phyloP scores from a whole-genome alignment of 2,888 invertebrate genomes.

The Nemurella pictetii region DNA sequence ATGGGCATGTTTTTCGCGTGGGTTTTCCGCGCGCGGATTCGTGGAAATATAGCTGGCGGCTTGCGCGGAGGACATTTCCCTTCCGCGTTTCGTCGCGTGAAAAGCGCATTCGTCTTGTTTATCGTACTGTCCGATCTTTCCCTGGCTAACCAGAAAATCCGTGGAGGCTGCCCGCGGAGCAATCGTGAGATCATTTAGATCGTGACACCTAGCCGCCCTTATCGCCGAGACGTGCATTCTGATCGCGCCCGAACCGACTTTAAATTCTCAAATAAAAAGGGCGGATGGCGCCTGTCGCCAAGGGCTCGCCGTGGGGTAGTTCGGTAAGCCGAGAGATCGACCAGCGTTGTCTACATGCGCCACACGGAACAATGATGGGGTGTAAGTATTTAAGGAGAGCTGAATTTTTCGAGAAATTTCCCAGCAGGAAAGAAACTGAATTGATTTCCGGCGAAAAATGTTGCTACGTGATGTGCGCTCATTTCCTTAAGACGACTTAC shows the following conservation, averaged over 20 bases:
- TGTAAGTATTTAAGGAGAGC: neutral
- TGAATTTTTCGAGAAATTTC: neutral
- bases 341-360: neutral
- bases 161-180: neutral
- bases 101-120: neutral
- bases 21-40: slow-evolving; percentile 4
- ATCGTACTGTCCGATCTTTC: neutral
- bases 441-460: neutral
- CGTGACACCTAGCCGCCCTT: neutral
- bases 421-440: neutral
- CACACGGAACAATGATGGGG: too few relatives aligned
- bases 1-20: neutral
- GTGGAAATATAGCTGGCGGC: too few relatives aligned
- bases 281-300: neutral
- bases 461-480: neutral
- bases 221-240: neutral
- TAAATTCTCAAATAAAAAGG: neutral
- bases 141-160: neutral
- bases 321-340: neutral
- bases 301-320: neutral
- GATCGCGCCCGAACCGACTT: neutral
- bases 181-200: neutral
- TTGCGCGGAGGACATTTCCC: neutral
- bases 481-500: neutral
- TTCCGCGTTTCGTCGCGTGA: neutral